Percentiles rank a stretch among this genome's conserved stretches.
Conservation (phyloP, 2,113 vertebrate species). For the Phyllostomus hastatus region DNA sequence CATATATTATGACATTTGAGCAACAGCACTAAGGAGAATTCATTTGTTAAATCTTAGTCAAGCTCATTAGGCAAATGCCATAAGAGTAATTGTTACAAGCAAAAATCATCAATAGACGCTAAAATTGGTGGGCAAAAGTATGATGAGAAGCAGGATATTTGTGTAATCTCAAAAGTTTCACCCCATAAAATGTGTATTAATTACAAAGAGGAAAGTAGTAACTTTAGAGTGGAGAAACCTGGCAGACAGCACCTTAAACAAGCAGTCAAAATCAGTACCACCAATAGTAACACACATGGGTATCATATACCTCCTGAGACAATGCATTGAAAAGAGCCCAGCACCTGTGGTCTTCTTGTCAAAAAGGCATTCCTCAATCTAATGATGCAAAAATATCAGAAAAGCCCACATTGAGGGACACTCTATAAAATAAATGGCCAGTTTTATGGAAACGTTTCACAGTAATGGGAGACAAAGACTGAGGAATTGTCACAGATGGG, state of each 20-base stretch:
- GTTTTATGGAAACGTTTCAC: neutral
- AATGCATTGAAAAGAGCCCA: neutral
- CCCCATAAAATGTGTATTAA: neutral
- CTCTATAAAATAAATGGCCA: neutral
- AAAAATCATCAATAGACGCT: neutral
- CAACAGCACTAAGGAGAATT: neutral
- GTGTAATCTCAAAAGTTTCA: neutral
- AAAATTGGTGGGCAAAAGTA: neutral
- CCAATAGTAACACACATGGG: neutral
- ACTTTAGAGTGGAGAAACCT: neutral
- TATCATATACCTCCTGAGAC: fast-evolving
- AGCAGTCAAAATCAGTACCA: neutral
- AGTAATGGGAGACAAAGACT: neutral
- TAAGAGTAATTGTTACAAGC: neutral
- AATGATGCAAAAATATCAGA: neutral
- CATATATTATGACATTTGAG: neutral
- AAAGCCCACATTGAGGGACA: neutral
- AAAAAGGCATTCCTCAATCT: neutral
- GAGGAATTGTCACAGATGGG: neutral
- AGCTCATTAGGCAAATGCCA: neutral
- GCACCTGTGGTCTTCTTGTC: neutral
- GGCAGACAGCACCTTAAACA: neutral
- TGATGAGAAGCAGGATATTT: neutral
- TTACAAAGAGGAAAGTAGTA: neutral
- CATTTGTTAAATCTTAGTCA: neutral